Base-by-base conservation (phyloP, 2,797 vertebrate genomes). In the Hozukius guyotensis region DNA sequence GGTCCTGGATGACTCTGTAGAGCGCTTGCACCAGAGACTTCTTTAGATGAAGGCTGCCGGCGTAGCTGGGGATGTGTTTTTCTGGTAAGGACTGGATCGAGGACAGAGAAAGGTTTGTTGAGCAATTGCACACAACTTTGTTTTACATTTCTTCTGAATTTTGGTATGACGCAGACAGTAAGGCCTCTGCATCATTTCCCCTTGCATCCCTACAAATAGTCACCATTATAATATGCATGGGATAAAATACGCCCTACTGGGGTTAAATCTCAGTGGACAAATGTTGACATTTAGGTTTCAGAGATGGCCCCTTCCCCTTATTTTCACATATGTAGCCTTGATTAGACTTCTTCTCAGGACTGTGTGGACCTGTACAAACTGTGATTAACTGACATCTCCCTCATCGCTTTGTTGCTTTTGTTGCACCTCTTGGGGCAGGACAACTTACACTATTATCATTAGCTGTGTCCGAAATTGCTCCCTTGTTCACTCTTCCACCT, bases 1-100 rank as follows among this genome's bases (percentile, higher is more conserved):
- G 96, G 80, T 99, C 98, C 86, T 98, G 98, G 93, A 99, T 99
- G 81, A 99, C 97, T 92, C 97, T 96, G 94, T 99, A 99, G 78
- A 99, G 96, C 12, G 98, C 98, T 46, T 97, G 96, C 70, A 99
- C 97, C 91, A 99, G 93, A 71, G 96, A 10, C 94, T 97, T 99
- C 95, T 99, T 99, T 78, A 97, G 96, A 80, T 97, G 97, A 87
- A 99, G 95, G 55, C 97, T 98, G 94, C 97, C 96, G 88, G 97
- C 97, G 86, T 99, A 99, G 93, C 82, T 97, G 88, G 96, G 95
- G 86, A 99, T 97, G 85, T 97, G 97, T 85, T 96, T 97, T 94
- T 99, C 98, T 96, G 98, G 98, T 96, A 99, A 96, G 55, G 96
- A 97, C 98, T 99, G 87, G 32, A 85, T 53, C 0, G 42, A 71